These are phyloP conservation scores for Thalpophila matura DNA, from an alignment of 2,888 invertebrate genomes.

Conservation along the genomic window DNA sequence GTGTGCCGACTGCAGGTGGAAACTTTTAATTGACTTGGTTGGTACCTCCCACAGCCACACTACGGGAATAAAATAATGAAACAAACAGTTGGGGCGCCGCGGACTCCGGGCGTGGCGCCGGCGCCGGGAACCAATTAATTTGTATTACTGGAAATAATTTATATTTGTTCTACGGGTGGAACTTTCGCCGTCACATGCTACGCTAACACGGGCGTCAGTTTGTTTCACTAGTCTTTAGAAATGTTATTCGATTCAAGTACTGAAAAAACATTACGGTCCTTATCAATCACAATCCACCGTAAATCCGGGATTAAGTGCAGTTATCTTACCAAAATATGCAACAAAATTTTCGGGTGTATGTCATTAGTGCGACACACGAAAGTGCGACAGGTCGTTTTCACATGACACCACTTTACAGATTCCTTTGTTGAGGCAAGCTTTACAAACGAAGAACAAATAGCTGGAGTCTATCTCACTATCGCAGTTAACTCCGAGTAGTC, in stretches of 20 bases:
- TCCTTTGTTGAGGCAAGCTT: too few relatives aligned
- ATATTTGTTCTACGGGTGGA: not conserved
- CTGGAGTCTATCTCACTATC: too few relatives aligned
- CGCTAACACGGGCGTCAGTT: too few relatives aligned
- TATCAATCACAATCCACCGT: slow-evolving; percentile 8
- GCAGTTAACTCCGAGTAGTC: too few relatives aligned
- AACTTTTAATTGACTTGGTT: slow-evolving; percentile 51
- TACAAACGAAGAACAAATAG: too few relatives aligned
- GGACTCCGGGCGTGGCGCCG: not conserved
- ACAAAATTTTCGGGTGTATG: not conserved
- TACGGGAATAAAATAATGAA: slow-evolving; percentile 34
- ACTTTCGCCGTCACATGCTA: too few relatives aligned
- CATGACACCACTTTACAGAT: too few relatives aligned
- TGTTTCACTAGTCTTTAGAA: not conserved
- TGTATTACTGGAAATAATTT: slow-evolving; percentile 11
- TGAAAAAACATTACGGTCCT: slow-evolving; percentile 9
- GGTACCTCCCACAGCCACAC: slow-evolving; percentile 13
- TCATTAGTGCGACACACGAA: too few relatives aligned
- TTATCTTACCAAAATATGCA: slow-evolving; percentile 12
- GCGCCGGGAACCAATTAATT: slow-evolving; percentile 5
- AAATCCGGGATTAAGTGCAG: slow-evolving; percentile 10
- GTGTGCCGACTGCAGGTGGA: slow-evolving; percentile 35
- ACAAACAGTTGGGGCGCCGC: slow-evolving; percentile 2
- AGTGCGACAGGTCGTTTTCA: too few relatives aligned
- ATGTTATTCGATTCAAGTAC: slow-evolving; percentile 11